phyloP scores from a whole-genome alignment of 1,140 invertebrate genomes.

The Ceratina australensis region DNA sequence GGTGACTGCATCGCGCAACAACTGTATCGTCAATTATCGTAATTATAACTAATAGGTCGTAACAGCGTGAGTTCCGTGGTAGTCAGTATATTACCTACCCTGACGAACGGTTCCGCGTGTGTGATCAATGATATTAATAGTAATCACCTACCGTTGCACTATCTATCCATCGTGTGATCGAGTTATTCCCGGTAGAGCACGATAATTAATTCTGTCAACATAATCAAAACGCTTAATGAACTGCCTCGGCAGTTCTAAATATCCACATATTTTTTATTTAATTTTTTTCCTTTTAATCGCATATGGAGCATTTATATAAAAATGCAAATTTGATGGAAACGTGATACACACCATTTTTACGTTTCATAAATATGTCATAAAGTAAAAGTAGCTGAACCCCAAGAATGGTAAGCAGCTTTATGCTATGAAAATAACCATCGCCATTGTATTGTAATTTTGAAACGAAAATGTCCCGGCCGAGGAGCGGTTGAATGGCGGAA shows the following conservation, averaged over 20 bases:
- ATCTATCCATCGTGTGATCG: neutral
- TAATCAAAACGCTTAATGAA: no score
- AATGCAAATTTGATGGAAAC: no score
- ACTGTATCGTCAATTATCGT: conserved; percentile 2
- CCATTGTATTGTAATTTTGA: neutral
- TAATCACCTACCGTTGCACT: neutral
- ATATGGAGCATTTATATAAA: no score
- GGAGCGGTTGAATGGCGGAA: neutral
- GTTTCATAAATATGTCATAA: neutral
- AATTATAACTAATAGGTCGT: conserved; percentile 7
- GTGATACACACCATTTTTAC: neutral
- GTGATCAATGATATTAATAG: conserved; percentile 4
- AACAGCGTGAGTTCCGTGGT: neutral
- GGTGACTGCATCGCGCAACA: neutral
- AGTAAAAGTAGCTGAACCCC: neutral
- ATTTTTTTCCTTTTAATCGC: no score
- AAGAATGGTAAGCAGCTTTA: neutral
- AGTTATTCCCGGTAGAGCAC: neutral
- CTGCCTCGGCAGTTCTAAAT: no score
- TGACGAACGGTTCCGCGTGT: neutral
- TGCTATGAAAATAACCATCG: neutral
- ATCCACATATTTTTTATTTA: no score
- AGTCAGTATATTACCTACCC: conserved; percentile 3
- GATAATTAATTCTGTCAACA: neutral
- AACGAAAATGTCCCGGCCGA: neutral